Percentiles rank a stretch among this genome's conserved stretches.
phyloP scores from a whole-genome alignment of 2,888 invertebrate genomes.

The Parnassius orleans region DNA sequence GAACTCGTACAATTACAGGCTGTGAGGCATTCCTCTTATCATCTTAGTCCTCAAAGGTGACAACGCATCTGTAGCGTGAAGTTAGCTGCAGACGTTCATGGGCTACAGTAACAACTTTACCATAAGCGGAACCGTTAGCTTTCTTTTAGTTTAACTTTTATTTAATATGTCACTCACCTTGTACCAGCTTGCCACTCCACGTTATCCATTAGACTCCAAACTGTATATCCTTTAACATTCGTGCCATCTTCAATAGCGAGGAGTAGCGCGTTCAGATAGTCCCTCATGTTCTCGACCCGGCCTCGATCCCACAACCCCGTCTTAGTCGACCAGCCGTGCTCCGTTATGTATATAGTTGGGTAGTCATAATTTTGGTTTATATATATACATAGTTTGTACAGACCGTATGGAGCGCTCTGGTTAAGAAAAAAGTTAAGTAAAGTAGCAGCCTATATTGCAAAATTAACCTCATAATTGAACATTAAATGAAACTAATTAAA shows the following conservation, averaged over 20 bases:
- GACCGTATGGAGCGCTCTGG: conserved; percentile 64
- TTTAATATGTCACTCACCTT: conserved; percentile 53
- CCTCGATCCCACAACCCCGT: conserved; percentile 63
- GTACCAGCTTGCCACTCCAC: conserved; percentile 84
- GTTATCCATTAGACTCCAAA: conserved; percentile 85
- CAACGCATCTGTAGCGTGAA: no score
- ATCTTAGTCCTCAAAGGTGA: no score
- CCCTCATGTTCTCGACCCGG: conserved; percentile 59
- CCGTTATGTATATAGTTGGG: conserved; percentile 52
- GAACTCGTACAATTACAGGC: no score
- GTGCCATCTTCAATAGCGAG: conserved; percentile 75
- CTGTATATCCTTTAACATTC: conserved; percentile 76
- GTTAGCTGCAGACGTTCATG: no score
- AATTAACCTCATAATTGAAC: no score
- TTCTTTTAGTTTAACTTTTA: background rate
- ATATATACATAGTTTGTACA: conserved; percentile 58
- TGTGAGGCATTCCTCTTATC: no score
- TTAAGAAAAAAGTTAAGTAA: background rate
- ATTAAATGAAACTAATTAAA: no score
- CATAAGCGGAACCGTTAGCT: no score
- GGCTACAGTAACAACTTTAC: no score
- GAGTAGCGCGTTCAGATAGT: conserved; percentile 67
- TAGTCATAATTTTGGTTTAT: conserved; percentile 50
- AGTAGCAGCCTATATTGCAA: no score
- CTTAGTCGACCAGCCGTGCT: conserved; percentile 81